Evolutionary conservation across 2,888 invertebrate genomes (phyloP).

Genomic region (Aphrophora alni): DNA sequence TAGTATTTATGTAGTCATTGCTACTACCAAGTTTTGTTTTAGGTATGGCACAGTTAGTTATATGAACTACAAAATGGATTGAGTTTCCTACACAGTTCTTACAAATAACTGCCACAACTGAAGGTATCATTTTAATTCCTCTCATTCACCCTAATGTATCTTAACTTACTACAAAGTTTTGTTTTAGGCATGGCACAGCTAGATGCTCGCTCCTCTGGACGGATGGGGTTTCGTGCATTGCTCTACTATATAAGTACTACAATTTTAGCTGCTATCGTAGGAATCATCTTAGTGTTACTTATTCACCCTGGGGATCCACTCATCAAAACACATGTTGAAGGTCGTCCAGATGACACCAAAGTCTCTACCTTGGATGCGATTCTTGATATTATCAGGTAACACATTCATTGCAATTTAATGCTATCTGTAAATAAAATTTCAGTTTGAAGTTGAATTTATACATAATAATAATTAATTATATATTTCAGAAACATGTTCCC

Average conservation of each 20-base stretch:
- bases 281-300: constrained; percentile 66
- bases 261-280: constrained; percentile 67
- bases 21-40: no score
- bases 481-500: constrained; percentile 65
- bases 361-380: constrained; percentile 65
- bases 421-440: not conserved
- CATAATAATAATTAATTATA: not conserved
- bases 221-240: constrained; percentile 68
- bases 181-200: constrained; percentile 66
- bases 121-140: no score
- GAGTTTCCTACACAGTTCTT: constrained; percentile 67
- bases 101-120: constrained; percentile 68
- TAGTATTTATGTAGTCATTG: no score
- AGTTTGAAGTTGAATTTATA: not conserved
- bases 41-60: constrained; percentile 70
- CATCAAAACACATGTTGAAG: constrained; percentile 55
- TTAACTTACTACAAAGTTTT: no score
- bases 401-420: not conserved
- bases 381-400: constrained; percentile 66
- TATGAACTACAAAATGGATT: constrained; percentile 68
- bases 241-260: constrained; percentile 71
- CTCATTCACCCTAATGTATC: no score
- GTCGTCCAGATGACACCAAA: constrained; percentile 53
- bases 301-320: constrained; percentile 69
- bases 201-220: constrained; percentile 68